Base-by-base conservation (phyloP, 2,888 invertebrate species). In the Epinotia bilunana region DNA sequence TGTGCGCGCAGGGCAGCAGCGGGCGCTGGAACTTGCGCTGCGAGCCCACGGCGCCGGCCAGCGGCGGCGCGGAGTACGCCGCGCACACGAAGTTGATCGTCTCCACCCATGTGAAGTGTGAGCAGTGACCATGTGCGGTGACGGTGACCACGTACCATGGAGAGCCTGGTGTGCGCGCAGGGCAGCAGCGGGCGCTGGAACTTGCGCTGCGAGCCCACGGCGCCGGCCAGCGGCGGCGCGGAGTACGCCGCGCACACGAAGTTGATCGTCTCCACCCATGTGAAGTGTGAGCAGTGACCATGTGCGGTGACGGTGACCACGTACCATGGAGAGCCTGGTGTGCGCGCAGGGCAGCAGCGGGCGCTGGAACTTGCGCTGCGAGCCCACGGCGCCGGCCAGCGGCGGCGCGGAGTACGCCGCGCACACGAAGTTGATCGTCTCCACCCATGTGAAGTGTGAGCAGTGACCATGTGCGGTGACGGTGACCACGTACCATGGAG, bases 201-300 rank as follows among this genome's bases (percentile, higher is more conserved):
- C 93, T 98, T 98, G 91, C 97, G 97, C 91, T 98, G 98, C 81
- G 98, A 98, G 81, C 99, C 98, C 58, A 99, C 98, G 73, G 98
- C 98, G 81, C 97, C 98, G 78, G 99, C 98, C 77, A 99, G 95
- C 57, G 99, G 98, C 79, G 99, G 98, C 74, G 99, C 98, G 61
- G 99, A 99, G 90, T 99, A 98, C 88, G 98, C 97, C 76, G 99
- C 99, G 86, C 99, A 98, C 77, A 99, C 99, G 91, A 98, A 98
- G 95, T 99, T 99, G 78, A 99, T 97, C 64, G 98, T 98, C 91
- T 99, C 99, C 87, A 99, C 98, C 99, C 99, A 99, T 76, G 98
- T 23, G 23, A 23, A 23, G 23, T 23, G 23, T 23, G 23, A 23
- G 23, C 23, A 23, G 23, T 23, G 23, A 23, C 23, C 23, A 23